phyloP scores from a whole-genome alignment of 2,113 vertebrate genomes.

The Syngnathus scovelli region DNA sequence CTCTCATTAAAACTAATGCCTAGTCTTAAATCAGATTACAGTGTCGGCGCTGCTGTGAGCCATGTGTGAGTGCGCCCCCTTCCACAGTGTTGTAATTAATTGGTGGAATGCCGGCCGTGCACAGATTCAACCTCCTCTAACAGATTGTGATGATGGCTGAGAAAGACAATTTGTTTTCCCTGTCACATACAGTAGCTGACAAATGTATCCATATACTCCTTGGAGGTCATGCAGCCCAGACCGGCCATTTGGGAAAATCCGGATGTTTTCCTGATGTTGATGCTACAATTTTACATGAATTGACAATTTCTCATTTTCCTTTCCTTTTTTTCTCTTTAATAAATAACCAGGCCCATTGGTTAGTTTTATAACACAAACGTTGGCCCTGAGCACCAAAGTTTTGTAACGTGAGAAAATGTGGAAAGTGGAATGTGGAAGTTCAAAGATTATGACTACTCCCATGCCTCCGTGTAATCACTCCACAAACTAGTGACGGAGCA shows the following conservation, averaged over 20 bases:
- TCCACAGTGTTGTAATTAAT: conserved; percentile 31
- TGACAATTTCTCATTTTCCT: no score
- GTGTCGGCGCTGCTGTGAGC: conserved; percentile 2
- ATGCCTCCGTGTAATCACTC: conserved; percentile 21
- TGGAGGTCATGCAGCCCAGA: no score
- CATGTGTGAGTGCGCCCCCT: background rate
- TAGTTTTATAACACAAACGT: background rate
- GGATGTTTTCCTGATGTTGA: no score
- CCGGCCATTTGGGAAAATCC: no score
- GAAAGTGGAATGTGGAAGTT: background rate
- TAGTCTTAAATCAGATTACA: conserved; percentile 16
- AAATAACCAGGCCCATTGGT: background rate
- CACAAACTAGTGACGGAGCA: conserved; percentile 54
- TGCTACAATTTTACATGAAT: no score
- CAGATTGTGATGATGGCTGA: conserved; percentile 25
- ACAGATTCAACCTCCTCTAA: conserved; percentile 29
- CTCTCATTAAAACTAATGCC: conserved; percentile 9
- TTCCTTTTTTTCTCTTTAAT: background rate
- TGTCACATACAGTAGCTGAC: background rate
- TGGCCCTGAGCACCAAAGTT: background rate
- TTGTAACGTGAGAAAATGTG: conserved; percentile 11
- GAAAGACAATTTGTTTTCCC: background rate
- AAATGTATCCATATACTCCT: background rate
- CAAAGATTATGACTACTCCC: background rate
- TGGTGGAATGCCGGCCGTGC: conserved; percentile 16